These are phyloP conservation scores for Tetanocera ferruginea DNA, from an alignment of 2,888 invertebrate species.

Conservation along the genomic window DNA sequence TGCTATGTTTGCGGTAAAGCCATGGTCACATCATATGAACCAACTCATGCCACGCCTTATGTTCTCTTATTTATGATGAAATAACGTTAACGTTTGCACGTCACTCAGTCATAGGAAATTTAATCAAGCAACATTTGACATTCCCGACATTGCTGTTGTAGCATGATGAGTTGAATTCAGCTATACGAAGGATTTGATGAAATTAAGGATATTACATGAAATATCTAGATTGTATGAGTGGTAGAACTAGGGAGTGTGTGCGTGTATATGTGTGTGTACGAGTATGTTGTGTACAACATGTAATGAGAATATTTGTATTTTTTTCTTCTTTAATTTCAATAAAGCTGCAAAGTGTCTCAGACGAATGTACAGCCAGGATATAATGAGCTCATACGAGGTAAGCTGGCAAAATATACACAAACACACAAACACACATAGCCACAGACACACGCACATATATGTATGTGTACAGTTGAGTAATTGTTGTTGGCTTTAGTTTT, in stretches of 20 bases:
- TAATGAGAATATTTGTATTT: neutral
- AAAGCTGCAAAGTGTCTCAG: no score
- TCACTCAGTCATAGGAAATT: slow-evolving; percentile 11
- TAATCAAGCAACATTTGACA: slow-evolving; percentile 3
- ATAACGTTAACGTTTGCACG: neutral
- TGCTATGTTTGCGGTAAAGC: slow-evolving; percentile 4
- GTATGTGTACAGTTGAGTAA: neutral
- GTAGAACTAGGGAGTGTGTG: neutral
- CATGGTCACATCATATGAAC: neutral
- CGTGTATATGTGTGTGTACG: neutral
- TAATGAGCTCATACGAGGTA: no score
- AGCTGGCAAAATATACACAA: no score
- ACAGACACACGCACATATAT: neutral
- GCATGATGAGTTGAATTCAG: neutral
- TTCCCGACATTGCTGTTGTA: neutral
- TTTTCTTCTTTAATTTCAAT: no score
- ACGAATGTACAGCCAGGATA: no score
- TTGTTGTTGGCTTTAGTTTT: neutral
- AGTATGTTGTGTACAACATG: neutral
- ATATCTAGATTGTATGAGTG: no score
- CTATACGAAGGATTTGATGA: neutral
- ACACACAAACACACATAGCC: no score
- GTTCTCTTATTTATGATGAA: neutral
- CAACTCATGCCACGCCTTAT: neutral
- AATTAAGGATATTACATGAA: neutral